Base-by-base conservation (phyloP, 2,888 invertebrate species). In the Macrostomum cliftonense region DNA sequence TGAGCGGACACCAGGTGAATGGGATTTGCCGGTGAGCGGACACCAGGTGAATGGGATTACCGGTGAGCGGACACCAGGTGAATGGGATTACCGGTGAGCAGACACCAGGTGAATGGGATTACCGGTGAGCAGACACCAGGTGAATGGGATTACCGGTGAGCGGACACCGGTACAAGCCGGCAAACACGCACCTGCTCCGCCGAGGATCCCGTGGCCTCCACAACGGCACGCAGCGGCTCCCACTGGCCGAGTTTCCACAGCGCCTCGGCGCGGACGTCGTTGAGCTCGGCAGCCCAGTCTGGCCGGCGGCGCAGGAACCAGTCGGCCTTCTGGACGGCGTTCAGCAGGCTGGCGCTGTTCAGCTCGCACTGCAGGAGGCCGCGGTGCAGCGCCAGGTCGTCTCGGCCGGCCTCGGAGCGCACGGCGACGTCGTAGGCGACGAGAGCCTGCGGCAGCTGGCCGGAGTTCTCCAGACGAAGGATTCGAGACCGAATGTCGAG, bases 341-440 rank as follows among this genome's bases (percentile, higher is more conserved):
- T 83, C 60, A 80, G 81, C 0, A 85, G 84, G 63, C 89, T 84
- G 64, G 88, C 86, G 50, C 88, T 73, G 20, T 80, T 80, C 45
- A 89, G 71, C 62, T 87, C 83, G 61, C 86, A 86, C 57, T 82
- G 80, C 42, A 89, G 77, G 71, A 89, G 79, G 17, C 85, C 86
- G 74, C 79, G 67, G 51, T 75, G 64, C 43, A 63, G 61, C 12
- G 54, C 57, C 4, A 66, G 52, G 42, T 67, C 63, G 36, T 62
- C 9, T 9, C 28, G 4, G 28, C 28, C 28, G 28, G 28, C 28
- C 28, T 28, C 28, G 5, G 28, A 28, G 28, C 28, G 28, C 5
- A 28, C 28, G 28, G 28, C 28, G 5, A 28, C 28, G 28, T 28
- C 28, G 28, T 28, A 28, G 28, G 28, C 28, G 9, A 28, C 28